Conservation (phyloP, 1,140 invertebrate genomes). For the Lysiphlebus fabarum region DNA sequence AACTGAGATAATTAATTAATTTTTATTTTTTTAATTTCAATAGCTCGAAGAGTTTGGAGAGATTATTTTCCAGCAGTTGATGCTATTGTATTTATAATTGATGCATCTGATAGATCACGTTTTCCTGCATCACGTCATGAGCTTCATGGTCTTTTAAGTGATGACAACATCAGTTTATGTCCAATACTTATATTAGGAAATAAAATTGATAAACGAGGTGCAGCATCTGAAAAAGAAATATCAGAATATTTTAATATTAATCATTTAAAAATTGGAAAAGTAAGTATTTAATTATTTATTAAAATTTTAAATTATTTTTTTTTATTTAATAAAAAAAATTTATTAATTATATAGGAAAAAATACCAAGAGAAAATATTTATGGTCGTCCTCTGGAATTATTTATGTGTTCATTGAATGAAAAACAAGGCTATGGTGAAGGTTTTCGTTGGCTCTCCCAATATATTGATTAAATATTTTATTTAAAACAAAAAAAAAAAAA, state of each 20-base stretch:
- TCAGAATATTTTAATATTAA: constrained; percentile 89
- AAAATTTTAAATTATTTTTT: constrained; percentile 12
- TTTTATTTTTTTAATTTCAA: constrained; percentile 28
- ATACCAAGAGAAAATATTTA: constrained; percentile 83
- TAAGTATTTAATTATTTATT: constrained; percentile 50
- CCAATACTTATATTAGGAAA: constrained; percentile 97
- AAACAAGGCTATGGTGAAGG: constrained; percentile 99
- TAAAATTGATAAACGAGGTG: constrained; percentile 97
- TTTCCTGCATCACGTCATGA: constrained; percentile 90
- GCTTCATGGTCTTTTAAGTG: constrained; percentile 85
- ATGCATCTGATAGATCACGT: constrained; percentile 86
- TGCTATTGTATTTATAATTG: constrained; percentile 98
- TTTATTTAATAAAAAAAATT: too few relatives aligned
- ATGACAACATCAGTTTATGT: constrained; percentile 94
- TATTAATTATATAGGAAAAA: constrained; percentile 73
- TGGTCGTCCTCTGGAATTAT: constrained; percentile 94
- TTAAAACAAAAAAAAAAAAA: too few relatives aligned
- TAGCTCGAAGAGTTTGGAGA: constrained; percentile 97
- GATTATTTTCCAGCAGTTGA: constrained; percentile 99
- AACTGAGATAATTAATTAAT: too few relatives aligned
- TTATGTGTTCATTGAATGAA: constrained; percentile 99
- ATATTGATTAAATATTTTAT: constrained; percentile 79
- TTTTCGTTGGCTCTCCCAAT: constrained; percentile 98
- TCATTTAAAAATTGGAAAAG: constrained; percentile 96
- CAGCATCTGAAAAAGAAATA: constrained; percentile 95